Evolutionary conservation across 2,113 vertebrate species (phyloP).

Genomic region (Scopus umbretta): DNA sequence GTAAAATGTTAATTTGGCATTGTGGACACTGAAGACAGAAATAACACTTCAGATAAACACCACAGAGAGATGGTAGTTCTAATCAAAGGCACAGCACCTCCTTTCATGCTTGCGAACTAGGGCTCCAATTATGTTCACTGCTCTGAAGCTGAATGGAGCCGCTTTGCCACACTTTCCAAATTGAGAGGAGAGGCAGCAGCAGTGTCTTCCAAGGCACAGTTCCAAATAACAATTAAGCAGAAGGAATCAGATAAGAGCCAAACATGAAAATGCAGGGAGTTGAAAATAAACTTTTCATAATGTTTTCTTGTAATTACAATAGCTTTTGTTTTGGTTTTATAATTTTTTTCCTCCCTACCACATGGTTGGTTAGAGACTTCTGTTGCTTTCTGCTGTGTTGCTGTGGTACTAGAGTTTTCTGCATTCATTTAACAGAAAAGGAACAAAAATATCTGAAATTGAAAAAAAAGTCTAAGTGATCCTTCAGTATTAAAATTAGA

Average conservation of each 20-base stretch:
- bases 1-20: constrained; percentile 59
- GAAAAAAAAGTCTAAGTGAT: neutral
- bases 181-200: constrained; percentile 29
- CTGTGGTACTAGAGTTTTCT: neutral
- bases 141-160: constrained; percentile 63
- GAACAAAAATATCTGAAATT: neutral
- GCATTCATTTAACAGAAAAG: neutral
- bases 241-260: constrained; percentile 51
- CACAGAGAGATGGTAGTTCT: constrained; percentile 52
- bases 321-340: constrained; percentile 3
- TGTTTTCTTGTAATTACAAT: constrained; percentile 49
- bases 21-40: constrained; percentile 49
- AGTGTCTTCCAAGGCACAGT: constrained; percentile 35
- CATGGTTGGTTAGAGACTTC: neutral
- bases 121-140: constrained; percentile 59
- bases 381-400: neutral
- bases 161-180: constrained; percentile 59
- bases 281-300: constrained; percentile 50
- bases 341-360: neutral
- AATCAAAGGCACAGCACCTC: constrained; percentile 56
- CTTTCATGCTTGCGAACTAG: constrained; percentile 51
- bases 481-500: neutral
- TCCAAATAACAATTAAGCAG: constrained; percentile 60
- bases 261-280: constrained; percentile 39
- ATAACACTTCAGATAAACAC: constrained; percentile 61